These are phyloP conservation scores for Dascyllus trimaculatus DNA, from an alignment of 2,113 vertebrate species.

Conservation along the genomic window DNA sequence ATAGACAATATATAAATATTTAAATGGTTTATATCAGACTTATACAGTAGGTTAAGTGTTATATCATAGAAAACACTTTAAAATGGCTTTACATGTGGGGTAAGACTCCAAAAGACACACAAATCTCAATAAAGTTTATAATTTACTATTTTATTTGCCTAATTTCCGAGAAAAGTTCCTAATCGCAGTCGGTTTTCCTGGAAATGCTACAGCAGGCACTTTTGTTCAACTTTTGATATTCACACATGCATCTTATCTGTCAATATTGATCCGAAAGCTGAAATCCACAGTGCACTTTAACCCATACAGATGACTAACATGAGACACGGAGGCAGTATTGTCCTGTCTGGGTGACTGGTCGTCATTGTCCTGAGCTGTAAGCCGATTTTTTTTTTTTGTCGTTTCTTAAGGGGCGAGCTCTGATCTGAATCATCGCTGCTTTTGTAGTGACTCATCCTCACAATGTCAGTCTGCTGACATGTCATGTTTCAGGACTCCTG, in stretches of 20 bases:
- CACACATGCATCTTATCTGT: neutral
- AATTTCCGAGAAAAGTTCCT: too few species aligned
- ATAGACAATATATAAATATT: too few species aligned
- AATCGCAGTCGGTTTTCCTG: too few species aligned
- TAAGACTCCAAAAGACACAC: too few species aligned
- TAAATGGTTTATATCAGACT: too few species aligned
- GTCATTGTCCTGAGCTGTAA: neutral
- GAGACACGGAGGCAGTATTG: neutral
- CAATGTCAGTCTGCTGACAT: neutral
- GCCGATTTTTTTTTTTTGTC: neutral
- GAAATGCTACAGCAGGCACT: too few species aligned
- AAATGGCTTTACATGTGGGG: too few species aligned
- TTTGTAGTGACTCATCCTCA: constrained; percentile 34
- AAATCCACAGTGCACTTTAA: neutral
- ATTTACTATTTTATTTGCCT: too few species aligned
- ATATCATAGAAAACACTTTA: too few species aligned
- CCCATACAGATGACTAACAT: neutral
- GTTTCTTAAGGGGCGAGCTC: neutral
- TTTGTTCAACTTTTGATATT: too few species aligned
- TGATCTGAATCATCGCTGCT: constrained; percentile 15
- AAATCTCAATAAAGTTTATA: too few species aligned
- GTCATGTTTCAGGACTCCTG: neutral
- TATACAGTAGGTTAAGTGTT: too few species aligned
- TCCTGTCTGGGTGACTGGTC: neutral
- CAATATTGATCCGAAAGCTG: neutral